Evolutionary conservation across 2,888 invertebrate genomes (phyloP), one percentile per base, ranked within the genome.

Genomic region (Scelioninae gen. 1): DNA sequence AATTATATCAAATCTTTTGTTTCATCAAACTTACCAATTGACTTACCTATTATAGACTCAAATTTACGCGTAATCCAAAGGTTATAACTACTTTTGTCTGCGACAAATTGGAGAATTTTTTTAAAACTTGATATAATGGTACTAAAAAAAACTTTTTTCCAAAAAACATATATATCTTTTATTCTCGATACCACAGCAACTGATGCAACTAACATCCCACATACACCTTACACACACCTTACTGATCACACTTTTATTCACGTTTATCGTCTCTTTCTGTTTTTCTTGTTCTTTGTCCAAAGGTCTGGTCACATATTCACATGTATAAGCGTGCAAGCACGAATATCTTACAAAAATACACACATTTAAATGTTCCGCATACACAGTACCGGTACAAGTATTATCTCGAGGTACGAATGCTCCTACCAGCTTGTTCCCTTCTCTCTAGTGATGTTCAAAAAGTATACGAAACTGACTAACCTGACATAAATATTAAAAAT

Each of bases 401-500:
- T 85, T 86, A 85, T 84, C 84, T 83, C 79, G 72, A 72, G 78
- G 80, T 77, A 81, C 84, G 74, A 78, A 79, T 79, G 79, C 68
- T 81, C 53, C 47, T 74, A 72, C 71, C 80, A 72, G 76, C 47
- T 79, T 79, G 74, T 78, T 77, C 47, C 63, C 40, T 53, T 62
- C 66, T 56, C 47, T 51, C 72, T 40, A 49, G 31, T 51, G 58
- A 53, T 69, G 65, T 72, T 83, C 77, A 82, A 83, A 85, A 81
- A 65, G 78, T 84, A 84, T 82, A 84, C 79, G 86, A 86, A 85
- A 86, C 83, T 71, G 83, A 65, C 82, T 84, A 84, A 76, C 79
- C 75, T 77, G 83, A 77, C 85, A 86, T 87, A 88, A 87, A 88
- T 88, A 86, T 87, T 85, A 82, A 85, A 75, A 85, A 83, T 80